Conservation (phyloP, 2,113 vertebrate species). For the Polypterus senegalus region DNA sequence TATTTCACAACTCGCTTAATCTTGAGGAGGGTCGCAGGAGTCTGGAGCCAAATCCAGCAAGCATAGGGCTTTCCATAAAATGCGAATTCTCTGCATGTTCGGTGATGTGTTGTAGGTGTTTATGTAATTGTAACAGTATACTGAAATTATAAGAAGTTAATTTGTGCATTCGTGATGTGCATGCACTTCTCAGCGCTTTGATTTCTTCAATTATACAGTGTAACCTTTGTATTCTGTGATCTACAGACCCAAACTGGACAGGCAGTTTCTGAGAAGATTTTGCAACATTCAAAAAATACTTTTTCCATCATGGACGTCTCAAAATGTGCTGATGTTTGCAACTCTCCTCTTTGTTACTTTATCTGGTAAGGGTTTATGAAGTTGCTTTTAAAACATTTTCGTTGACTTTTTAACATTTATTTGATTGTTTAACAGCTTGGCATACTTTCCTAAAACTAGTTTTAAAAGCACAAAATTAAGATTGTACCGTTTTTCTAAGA, state of each 20-base stretch:
- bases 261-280: conserved; percentile 68
- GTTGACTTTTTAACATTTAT: conserved; percentile 14
- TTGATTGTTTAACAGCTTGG: neutral
- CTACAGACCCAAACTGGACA: conserved; percentile 61
- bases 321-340: conserved; percentile 72
- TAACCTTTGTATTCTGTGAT: too few species aligned
- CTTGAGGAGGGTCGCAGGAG: too few species aligned
- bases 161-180: too few species aligned
- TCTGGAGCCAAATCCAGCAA: too few species aligned
- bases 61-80: too few species aligned
- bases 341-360: conserved; percentile 71
- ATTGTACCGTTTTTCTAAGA: neutral
- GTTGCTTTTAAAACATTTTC: neutral
- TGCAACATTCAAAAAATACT: conserved; percentile 65
- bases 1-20: too few species aligned
- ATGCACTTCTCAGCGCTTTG: too few species aligned
- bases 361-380: conserved; percentile 50
- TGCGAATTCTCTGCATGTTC: too few species aligned
- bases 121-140: too few species aligned
- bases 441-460: neutral
- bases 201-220: too few species aligned
- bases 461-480: neutral
- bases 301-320: conserved; percentile 69
- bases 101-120: too few species aligned
- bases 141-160: too few species aligned